These are phyloP conservation scores for Solenopsis invicta DNA, from an alignment of 1,140 invertebrate species.

Conservation along the genomic window DNA sequence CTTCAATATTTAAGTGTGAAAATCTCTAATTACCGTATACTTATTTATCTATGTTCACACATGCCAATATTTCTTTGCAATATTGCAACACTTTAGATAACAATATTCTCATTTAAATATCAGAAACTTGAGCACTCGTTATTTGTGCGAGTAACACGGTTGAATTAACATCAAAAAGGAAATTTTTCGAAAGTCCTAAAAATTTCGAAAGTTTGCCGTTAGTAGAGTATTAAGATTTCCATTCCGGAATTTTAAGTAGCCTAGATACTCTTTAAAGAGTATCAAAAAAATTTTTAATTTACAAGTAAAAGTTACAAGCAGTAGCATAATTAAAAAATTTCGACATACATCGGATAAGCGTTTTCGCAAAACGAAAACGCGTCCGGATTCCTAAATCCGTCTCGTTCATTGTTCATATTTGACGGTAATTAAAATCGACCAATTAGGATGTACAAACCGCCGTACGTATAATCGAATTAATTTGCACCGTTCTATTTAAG, in stretches of 20 bases:
- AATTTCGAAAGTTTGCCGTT: constrained; percentile 28
- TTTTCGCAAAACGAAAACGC: constrained; percentile 25
- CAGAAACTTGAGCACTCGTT: neutral
- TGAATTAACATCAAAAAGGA: neutral
- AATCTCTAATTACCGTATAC: neutral
- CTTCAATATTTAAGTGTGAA: neutral
- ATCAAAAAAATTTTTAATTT: neutral
- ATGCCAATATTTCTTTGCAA: neutral
- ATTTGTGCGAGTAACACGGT: neutral
- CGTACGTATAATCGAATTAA: neutral
- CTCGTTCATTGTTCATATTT: constrained; percentile 22
- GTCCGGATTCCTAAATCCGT: constrained; percentile 10
- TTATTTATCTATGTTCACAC: neutral
- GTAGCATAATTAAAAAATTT: constrained; percentile 34
- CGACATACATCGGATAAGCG: neutral
- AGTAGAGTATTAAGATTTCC: neutral
- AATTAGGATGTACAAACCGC: constrained; percentile 15
- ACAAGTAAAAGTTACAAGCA: constrained; percentile 1
- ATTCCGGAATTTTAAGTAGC: neutral
- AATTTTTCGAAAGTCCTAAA: neutral
- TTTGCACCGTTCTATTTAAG: constrained; percentile 18
- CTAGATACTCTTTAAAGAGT: neutral
- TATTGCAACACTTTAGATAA: neutral
- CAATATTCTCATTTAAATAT: neutral
- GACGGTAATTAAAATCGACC: constrained; percentile 13